Percentiles rank a stretch among this genome's conserved stretches.
Conservation (phyloP, 2,113 vertebrate genomes). For the Penelope pileata region DNA sequence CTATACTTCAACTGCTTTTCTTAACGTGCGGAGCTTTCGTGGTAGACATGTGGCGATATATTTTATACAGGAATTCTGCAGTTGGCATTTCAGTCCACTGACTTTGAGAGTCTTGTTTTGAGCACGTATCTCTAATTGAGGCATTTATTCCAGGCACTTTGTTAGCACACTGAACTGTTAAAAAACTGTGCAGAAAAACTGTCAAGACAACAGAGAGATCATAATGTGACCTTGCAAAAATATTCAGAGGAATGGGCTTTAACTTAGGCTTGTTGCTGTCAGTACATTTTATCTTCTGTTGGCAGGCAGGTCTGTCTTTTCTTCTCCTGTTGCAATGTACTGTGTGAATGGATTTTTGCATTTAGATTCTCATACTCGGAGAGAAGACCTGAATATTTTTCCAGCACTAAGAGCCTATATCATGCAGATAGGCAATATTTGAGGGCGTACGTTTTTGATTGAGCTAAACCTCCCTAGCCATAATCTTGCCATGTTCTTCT, state of each 20-base stretch:
- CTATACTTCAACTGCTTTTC: constrained; percentile 19
- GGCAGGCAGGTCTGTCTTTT: neutral
- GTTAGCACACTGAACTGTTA: neutral
- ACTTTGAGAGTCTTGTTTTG: neutral
- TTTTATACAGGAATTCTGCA: neutral
- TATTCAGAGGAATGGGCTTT: neutral
- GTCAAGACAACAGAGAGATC: neutral
- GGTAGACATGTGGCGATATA: neutral
- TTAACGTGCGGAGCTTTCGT: neutral
- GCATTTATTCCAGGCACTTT: neutral
- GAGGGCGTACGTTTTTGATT: constrained; percentile 6
- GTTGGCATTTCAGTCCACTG: accelerated
- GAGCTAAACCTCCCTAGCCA: neutral
- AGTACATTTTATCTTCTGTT: neutral
- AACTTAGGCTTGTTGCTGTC: neutral
- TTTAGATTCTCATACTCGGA: neutral
- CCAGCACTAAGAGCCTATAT: neutral
- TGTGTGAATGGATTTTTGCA: neutral
- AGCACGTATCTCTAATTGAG: neutral
- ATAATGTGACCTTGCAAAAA: neutral
- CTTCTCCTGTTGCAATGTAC: neutral
- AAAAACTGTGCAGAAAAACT: accelerated
- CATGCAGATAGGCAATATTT: neutral
- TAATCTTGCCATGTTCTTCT: constrained; percentile 49
- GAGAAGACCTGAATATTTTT: neutral